Conservation (phyloP, 2,797 vertebrate species). For the Calcarius lapponicus region DNA sequence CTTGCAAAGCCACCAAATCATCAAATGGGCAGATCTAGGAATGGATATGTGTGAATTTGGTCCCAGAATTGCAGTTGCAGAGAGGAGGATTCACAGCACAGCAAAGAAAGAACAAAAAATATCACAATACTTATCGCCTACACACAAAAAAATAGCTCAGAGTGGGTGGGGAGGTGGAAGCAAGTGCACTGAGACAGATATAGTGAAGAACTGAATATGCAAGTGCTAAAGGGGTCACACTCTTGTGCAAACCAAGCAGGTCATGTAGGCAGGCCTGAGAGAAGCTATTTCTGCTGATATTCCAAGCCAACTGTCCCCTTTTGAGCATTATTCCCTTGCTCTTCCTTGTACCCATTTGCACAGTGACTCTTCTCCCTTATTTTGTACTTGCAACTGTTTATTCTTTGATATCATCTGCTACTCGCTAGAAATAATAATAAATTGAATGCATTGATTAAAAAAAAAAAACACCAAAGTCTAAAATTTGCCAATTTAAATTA, state of each 20-base stretch:
- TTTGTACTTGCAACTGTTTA: not conserved
- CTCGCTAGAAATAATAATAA: not conserved
- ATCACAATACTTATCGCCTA: not conserved
- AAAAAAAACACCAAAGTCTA: not conserved
- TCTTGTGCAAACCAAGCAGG: not conserved
- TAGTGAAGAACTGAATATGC: not conserved
- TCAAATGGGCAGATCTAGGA: not conserved
- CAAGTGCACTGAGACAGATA: not conserved
- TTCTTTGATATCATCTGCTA: not conserved
- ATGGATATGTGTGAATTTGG: not conserved
- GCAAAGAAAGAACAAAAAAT: not conserved
- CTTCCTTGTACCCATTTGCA: not conserved
- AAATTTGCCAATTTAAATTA: not conserved
- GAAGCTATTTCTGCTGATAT: not conserved
- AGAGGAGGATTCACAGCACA: not conserved
- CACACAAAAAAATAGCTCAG: slow-evolving; percentile 7
- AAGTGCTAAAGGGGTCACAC: not conserved
- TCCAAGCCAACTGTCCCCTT: not conserved
- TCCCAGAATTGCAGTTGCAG: not conserved
- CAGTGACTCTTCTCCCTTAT: not conserved
- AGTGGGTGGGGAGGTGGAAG: slow-evolving; percentile 7
- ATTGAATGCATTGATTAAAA: not conserved
- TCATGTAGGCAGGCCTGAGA: not conserved
- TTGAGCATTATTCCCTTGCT: not conserved
- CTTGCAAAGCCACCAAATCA: not conserved